phyloP scores from a whole-genome alignment of 2,888 invertebrate genomes.

The Eustalomyia histrio region DNA sequence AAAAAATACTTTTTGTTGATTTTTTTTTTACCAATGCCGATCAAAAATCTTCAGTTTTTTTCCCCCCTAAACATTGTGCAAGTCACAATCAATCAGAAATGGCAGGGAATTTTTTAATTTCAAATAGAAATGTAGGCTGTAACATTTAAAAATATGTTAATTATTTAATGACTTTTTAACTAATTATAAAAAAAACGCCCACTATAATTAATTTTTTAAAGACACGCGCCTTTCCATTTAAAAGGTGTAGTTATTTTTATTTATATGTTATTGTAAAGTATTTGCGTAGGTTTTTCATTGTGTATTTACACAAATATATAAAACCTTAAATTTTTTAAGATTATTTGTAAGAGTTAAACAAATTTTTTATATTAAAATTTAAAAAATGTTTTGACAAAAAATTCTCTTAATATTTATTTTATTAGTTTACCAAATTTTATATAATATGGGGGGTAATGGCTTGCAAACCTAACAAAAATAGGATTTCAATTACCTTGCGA shows the following conservation, averaged over 20 bases:
- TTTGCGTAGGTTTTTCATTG: background rate
- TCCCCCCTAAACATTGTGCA: too few relatives aligned
- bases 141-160: slow-evolving; percentile 9
- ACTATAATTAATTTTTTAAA: slow-evolving; percentile 20
- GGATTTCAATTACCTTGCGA: too few relatives aligned
- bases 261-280: background rate
- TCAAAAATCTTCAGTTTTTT: too few relatives aligned
- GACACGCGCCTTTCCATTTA: background rate
- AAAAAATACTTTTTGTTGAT: too few relatives aligned
- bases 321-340: background rate
- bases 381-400: too few relatives aligned
- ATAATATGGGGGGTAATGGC: too few relatives aligned
- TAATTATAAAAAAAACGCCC: slow-evolving; percentile 31
- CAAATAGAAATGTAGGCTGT: background rate
- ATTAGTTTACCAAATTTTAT: too few relatives aligned
- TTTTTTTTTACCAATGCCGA: too few relatives aligned
- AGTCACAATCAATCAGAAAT: too few relatives aligned
- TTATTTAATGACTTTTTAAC: slow-evolving; percentile 9
- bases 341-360: background rate
- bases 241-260: background rate
- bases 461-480: too few relatives aligned
- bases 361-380: background rate
- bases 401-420: too few relatives aligned
- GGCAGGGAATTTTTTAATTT: too few relatives aligned
- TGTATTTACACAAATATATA: background rate